Base-by-base conservation (phyloP, 2,888 invertebrate genomes). In the Palloptera scutellata region DNA sequence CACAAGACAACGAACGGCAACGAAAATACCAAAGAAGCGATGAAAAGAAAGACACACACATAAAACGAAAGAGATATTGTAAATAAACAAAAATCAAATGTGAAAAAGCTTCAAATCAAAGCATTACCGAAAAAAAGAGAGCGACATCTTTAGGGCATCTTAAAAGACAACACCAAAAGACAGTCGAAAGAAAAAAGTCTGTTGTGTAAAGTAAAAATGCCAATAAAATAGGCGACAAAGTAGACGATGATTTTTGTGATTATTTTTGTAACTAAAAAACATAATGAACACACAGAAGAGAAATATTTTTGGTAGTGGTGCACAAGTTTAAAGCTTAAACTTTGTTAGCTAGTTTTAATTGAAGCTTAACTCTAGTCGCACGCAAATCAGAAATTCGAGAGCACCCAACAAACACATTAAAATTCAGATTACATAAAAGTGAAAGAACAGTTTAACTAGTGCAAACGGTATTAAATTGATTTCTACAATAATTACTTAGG, bases 351-450 rank as follows among this genome's bases (percentile, higher is more conserved):
- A 74, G 74, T 74, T 70, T 70, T 69, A 68, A 72, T 62, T 70
- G 71, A 72, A 73, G 70, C 73, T 71, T 68, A 73, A 76, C 64
- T 72, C 74, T 73, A 74, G 73, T 68, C 73, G 66, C 71, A 65
- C 72, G 72, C 72, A 68, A 65, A 30, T 30, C 2, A 30, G 6
- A 30, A 30, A 30, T 30, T 4, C 30, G 30, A 30, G 30, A 30
- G 30, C 30, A 30, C 2, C 30, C 30, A 30, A 30, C 30, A 30
- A 30, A 30, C 30, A 30, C 30, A 30, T 30, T 30, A 30, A 30
- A 30, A 30, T 30, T 30, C 6, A 30, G 6, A 30, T 30, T 52
- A 64, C 58, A 58, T 59, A 9, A 20, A 48, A 58, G 63, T 54
- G 13, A 42, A 55, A 63, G 64, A 63, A 30, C n/a, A 48, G 48